Base-by-base conservation (phyloP, 2,113 vertebrate species). In the Nannospalax galili region DNA sequence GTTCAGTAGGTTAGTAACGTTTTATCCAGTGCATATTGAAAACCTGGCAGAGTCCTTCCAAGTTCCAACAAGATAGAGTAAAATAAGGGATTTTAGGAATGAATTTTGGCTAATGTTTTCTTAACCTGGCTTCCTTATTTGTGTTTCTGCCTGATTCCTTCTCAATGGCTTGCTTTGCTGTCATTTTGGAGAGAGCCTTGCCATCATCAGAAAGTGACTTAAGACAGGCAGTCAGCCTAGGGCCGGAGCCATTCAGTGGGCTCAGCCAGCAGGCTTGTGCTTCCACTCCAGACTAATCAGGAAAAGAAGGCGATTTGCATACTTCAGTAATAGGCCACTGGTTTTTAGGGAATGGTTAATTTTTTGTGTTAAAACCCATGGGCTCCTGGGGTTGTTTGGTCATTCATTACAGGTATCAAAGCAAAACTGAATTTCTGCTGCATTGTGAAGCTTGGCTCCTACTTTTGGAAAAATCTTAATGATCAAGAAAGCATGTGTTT, bases 401-500 rank as follows among this genome's bases (percentile, higher is more conserved):
- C 94, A 97, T 98, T 98, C 97, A 97, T 98, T 98, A 97, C 81
- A 97, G 95, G 97, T 98, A 98, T 98, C 96, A 98, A 98, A 98
- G 98, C 89, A 98, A 97, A 98, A 98, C 96, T 82, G 52, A 97
- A 97, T 97, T 97, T 98, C 96, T 97, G 93, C 77, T 96, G 58
- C 86, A 97, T 97, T 97, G 91, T 97, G 95, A 97, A 97, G 96
- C 95, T 98, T 98, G 98, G 98, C 97, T 95, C 93, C 97, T 98
- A 97, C 95, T 95, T 86, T 97, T 97, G 98, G 98, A 98, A 98
- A 98, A 98, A 97, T 70, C 82, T 90, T 98, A 98, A 98, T 97
- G 97, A 98, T 97, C 96, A 98, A 96, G 98, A 98, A 98, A 97
- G 95, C 98, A 98, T 98, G 93, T 98, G 98, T 98, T 98, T 98